Percentiles rank a stretch among this genome's conserved stretches.
Conservation (phyloP, 2,888 invertebrate genomes). For the Bugula neritina region DNA sequence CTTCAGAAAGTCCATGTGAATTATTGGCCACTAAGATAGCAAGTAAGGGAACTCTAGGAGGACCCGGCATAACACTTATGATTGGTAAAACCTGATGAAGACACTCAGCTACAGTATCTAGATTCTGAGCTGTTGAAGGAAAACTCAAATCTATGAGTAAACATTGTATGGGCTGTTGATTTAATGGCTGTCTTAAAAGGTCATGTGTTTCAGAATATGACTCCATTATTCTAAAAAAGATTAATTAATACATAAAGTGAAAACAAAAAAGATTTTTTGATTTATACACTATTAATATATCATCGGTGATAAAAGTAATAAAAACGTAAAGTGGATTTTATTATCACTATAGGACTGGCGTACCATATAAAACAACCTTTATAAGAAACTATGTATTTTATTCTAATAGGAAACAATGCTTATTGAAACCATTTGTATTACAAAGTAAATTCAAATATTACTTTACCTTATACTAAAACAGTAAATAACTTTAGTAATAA, state of each 20-base stretch:
- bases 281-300: too few species aligned
- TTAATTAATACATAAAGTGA: not conserved
- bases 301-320: too few species aligned
- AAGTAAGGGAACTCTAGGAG: not conserved
- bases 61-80: not conserved
- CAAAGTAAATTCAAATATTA: too few species aligned
- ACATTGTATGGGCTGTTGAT: constrained; percentile 12
- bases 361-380: too few species aligned
- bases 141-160: not conserved
- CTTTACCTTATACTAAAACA: too few species aligned
- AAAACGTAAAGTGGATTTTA: too few species aligned
- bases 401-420: too few species aligned
- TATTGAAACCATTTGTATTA: too few species aligned
- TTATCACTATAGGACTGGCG: too few species aligned
- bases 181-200: not conserved
- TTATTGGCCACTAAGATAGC: not conserved
- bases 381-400: too few species aligned
- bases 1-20: not conserved
- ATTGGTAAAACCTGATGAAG: constrained; percentile 3
- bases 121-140: not conserved
- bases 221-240: not conserved
- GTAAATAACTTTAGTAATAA: too few species aligned
- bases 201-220: not conserved
- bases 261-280: not conserved
- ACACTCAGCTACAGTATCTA: constrained; percentile 7